Evolutionary conservation across 2,888 invertebrate species (phyloP).

Genomic region (Drosophila macrospina): DNA sequence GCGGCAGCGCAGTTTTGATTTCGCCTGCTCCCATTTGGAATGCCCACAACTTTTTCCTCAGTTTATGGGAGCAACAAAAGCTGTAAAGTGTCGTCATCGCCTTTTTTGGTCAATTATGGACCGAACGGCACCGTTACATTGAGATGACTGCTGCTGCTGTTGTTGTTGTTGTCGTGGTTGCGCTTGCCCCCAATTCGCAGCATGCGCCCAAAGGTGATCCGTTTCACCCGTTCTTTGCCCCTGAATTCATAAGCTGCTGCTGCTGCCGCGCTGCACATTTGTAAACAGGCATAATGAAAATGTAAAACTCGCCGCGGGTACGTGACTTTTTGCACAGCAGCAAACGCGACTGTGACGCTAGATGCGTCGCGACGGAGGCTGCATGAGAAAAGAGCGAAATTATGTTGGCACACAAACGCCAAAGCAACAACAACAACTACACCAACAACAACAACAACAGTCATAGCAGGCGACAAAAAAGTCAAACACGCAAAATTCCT

Average conservation of each 20-base stretch:
- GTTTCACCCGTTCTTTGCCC: neutral
- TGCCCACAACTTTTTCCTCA: constrained; percentile 16
- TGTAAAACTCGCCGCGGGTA: constrained; percentile 59
- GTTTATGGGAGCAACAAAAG: constrained; percentile 40
- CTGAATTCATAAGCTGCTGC: neutral
- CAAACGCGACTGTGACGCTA: constrained; percentile 32
- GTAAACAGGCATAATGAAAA: constrained; percentile 66
- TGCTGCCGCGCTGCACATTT: constrained; percentile 42
- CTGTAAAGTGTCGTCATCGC: constrained; percentile 54
- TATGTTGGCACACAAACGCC: constrained; percentile 32
- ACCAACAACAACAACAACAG: constrained; percentile 7
- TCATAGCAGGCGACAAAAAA: constrained; percentile 31
- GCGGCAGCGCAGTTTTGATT: constrained; percentile 39
- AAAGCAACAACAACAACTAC: constrained; percentile 5
- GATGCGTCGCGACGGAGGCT: constrained; percentile 43
- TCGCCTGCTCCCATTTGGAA: constrained; percentile 30
- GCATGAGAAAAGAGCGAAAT: constrained; percentile 44
- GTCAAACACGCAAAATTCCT: constrained; percentile 42
- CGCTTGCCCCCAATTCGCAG: constrained; percentile 61
- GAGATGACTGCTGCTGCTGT: constrained; percentile 4
- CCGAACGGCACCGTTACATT: constrained; percentile 43
- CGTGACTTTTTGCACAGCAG: constrained; percentile 73
- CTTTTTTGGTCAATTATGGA: constrained; percentile 68
- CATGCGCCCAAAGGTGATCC: constrained; percentile 31
- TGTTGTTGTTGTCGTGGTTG: constrained; percentile 22